Evolutionary conservation across 2,797 vertebrate genomes (phyloP), one percentile per base, ranked within the genome.

Genomic region (Lerista edwardsae): DNA sequence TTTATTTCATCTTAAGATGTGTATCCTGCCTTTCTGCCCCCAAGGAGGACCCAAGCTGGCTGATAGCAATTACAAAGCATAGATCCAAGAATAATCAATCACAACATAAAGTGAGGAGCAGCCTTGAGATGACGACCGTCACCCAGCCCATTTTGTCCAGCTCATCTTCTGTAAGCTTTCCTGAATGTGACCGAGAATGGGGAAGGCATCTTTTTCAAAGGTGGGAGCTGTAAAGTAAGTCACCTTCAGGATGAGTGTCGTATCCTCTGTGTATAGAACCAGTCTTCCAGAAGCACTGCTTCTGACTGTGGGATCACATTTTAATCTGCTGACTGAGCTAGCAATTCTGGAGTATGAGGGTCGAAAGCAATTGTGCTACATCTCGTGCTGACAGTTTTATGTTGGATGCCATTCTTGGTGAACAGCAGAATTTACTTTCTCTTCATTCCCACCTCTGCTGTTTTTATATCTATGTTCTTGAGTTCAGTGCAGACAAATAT

Each of bases 371-470:
- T 89, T 92, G 75, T 69, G 0, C 84, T 91, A 59, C 77, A 93
- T 61, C 85, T 82, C 34, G n/a, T 57, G 51, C 0, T 92, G 93
- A 92, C 79, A 93, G 78, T 57, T 93, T 92, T 87, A 89, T 86
- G 57, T 79, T 17, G 62, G 90, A 64, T 88, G 86, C 44, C 78
- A 61, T 86, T 84, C 81, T 59, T 90, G 90, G 90, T 62, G 34
- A 92, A 83, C 69, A 86, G 73, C 57, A 83, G 59, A 87, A 90
- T 86, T 91, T 90, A 75, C 41, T 83, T 88, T 85, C 81, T 86
- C 82, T 34, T 27, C 62, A n/a, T 55, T 6, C 27, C 47, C 34
- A 55, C 64, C 74, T 68, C 62, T 85, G 91, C 83, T 84, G 79
- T 93, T 94, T 88, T 86, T 79, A 75, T 65, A 59, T 77, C 62